Base-by-base conservation (phyloP, 2,797 vertebrate species). In the Morus bassanus region DNA sequence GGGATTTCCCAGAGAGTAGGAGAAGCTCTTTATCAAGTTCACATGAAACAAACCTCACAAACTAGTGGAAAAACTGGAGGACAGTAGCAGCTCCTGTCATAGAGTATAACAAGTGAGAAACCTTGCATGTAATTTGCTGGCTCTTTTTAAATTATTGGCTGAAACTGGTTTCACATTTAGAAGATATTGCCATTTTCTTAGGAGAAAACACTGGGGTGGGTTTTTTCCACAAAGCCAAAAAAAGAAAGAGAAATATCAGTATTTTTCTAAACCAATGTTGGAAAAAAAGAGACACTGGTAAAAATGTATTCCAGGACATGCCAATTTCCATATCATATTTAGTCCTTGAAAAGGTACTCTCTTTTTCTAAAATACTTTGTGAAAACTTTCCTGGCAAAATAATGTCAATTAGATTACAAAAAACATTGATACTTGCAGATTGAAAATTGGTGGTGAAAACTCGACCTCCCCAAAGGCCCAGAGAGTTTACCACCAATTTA, bases 381-480 rank as follows among this genome's bases (percentile, higher is more conserved):
- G 67, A 92, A 92, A 85, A 56, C 22, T 93, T 89, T 87, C 46
- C 70, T 93, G 70, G 70, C 51, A 94, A 88, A 93, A 89, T 60
- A 73, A 81, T 37, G 12, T 63, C 65, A 70, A 24, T 77, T 87
- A 67, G 23, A 85, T 82, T 63, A 73, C 54, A 92, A 87, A 83
- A 46, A 35, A 13, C 27, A 43, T 27, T 45, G 18, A 35, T 67
- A 39, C 6, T 81, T 59, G 27, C 46, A 73, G 67, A 74, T 61
- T 64, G 53, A 88, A 94, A 88, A 27, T 11, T 45, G 56, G 13
- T 70, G 30, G 22, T 63, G 37, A 88, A 89, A 83, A 41, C 9
- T 11, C n/a, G 17, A 50, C n/a, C 10, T 63, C 43, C 17, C 30
- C 72, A 39, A 89, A 63, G 35, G 15, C 5, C 27, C 18, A 45